Evolutionary conservation across 2,888 invertebrate species (phyloP).

Genomic region (Sycophila texana): DNA sequence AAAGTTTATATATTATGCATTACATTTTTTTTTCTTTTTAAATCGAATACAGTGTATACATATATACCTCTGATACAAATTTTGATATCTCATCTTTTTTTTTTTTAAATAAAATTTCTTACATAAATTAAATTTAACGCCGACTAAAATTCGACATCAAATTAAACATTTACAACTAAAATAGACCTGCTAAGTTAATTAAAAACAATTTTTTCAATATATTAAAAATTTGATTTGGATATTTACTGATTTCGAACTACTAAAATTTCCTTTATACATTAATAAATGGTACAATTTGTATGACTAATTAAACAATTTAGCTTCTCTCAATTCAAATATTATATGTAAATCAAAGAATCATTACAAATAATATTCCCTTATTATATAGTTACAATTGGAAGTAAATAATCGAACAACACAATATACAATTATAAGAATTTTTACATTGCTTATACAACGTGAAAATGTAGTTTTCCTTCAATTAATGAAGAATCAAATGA

Average conservation of each 20-base stretch:
- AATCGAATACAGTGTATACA: conserved; percentile 48
- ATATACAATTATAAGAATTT: conserved; percentile 23
- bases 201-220: conserved; percentile 51
- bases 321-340: conserved; percentile 30
- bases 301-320: conserved; percentile 42
- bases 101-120: conserved; percentile 42
- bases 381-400: conserved; percentile 29
- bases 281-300: conserved; percentile 45
- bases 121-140: conserved; percentile 41
- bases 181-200: conserved; percentile 29
- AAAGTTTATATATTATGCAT: conserved; percentile 46
- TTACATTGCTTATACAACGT: conserved; percentile 20
- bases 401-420: conserved; percentile 20
- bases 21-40: conserved; percentile 35
- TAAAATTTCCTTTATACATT: conserved; percentile 42
- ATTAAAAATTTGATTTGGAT: conserved; percentile 46
- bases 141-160: conserved; percentile 37
- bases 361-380: conserved; percentile 23
- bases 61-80: conserved; percentile 43
- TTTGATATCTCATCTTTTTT: conserved; percentile 37
- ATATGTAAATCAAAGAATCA: conserved; percentile 8
- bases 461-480: conserved; percentile 18
- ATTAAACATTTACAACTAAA: conserved; percentile 44
- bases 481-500: conserved; percentile 13
- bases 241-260: conserved; percentile 55